Evolutionary conservation across 2,797 vertebrate genomes (phyloP).

Genomic region (Falco concolor): DNA sequence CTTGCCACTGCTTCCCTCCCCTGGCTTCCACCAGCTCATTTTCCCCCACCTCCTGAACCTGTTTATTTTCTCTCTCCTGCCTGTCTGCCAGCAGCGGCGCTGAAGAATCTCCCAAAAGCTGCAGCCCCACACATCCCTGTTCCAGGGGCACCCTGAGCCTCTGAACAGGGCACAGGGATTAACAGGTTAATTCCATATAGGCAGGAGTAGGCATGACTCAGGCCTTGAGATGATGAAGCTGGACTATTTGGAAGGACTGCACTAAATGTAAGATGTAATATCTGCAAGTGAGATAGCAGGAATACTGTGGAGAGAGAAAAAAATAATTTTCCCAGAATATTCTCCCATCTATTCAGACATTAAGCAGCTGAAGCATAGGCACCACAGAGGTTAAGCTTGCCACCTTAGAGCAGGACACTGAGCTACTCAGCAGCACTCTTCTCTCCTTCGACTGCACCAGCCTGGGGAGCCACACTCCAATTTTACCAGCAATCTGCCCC

Average conservation of each 20-base stretch:
- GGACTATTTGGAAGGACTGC: background rate
- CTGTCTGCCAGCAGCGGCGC: background rate
- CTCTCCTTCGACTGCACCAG: background rate
- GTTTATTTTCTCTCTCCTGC: slow-evolving; percentile 40
- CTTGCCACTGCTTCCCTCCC: slow-evolving; percentile 31
- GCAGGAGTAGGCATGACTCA: background rate
- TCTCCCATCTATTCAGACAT: background rate
- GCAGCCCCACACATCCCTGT: background rate
- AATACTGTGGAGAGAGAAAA: background rate
- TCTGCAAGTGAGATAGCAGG: background rate
- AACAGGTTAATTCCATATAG: background rate
- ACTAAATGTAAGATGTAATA: background rate
- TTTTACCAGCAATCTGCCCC: background rate
- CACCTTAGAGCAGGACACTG: background rate
- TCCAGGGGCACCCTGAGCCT: background rate
- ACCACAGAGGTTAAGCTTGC: background rate
- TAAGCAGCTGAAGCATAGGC: background rate
- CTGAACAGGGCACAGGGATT: background rate
- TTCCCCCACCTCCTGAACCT: background rate
- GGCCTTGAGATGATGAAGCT: background rate
- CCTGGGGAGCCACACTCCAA: background rate
- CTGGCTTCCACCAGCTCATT: background rate
- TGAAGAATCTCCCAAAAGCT: background rate
- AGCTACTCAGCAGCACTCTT: background rate
- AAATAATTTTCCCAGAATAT: background rate